Evolutionary conservation across 2,113 vertebrate genomes (phyloP).

Genomic region (Excalfactoria chinensis): DNA sequence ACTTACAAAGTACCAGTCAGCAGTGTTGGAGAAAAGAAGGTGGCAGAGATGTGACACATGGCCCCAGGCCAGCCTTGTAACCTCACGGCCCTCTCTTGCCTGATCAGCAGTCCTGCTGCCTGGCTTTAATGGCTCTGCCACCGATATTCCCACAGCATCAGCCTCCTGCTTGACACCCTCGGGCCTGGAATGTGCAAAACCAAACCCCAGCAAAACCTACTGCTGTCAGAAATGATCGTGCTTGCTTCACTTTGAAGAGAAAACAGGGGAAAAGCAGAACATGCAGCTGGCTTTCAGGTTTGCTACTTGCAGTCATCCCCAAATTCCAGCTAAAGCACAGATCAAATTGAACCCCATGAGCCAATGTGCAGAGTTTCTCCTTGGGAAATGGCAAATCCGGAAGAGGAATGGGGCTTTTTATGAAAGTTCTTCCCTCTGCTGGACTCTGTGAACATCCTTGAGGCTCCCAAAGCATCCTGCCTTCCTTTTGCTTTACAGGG

Average conservation of each 20-base stretch:
- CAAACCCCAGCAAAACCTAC: not conserved
- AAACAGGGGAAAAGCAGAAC: not conserved
- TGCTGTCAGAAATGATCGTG: rapidly evolving
- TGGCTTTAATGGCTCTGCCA: not conserved
- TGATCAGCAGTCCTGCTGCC: not conserved
- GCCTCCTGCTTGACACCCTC: rapidly evolving
- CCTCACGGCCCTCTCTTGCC: not conserved
- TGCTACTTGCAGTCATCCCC: not conserved
- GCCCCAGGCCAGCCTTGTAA: not conserved
- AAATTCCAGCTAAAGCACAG: not conserved
- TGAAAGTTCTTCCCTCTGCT: not conserved
- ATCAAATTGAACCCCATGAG: not conserved
- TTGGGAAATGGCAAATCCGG: not conserved
- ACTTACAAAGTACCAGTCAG: not conserved
- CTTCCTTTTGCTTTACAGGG: not conserved
- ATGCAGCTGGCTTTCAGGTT: not conserved
- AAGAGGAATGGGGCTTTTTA: not conserved
- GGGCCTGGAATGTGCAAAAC: not conserved
- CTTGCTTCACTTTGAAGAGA: not conserved
- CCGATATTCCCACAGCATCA: not conserved
- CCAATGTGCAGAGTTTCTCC: not conserved
- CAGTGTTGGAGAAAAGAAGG: not conserved
- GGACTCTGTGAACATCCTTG: too few species aligned
- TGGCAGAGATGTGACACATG: not conserved
- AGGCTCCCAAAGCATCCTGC: not conserved